phyloP scores from a whole-genome alignment of 2,888 invertebrate species.

The Lottia gigantea region DNA sequence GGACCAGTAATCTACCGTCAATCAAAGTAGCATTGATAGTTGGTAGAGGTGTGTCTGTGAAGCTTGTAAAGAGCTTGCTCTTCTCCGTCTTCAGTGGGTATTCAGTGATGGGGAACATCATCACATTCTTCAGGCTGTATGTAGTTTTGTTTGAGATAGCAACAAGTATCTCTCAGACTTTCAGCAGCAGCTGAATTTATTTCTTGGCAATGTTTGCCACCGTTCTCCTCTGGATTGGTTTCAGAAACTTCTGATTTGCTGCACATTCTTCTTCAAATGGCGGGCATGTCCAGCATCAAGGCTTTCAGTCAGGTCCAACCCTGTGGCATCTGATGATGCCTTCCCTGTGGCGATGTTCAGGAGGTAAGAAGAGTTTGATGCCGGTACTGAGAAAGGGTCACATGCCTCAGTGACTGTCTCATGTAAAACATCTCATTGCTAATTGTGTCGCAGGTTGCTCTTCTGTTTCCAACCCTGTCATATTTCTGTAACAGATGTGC shows the following conservation, averaged over 20 bases:
- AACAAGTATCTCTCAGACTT: background rate
- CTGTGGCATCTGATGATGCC: background rate
- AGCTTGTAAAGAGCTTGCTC: slow-evolving; percentile 10
- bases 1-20: slow-evolving; percentile 24
- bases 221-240: background rate
- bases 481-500: no score
- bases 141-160: background rate
- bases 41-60: slow-evolving; percentile 6
- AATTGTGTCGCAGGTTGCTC: background rate
- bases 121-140: background rate
- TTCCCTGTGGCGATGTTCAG: background rate
- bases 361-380: background rate
- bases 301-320: background rate
- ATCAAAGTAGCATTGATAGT: slow-evolving; percentile 23
- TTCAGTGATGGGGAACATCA: background rate
- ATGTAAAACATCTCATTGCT: no score
- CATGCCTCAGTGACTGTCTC: background rate
- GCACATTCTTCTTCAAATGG: background rate
- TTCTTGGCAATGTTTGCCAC: no score
- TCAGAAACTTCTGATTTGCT: background rate
- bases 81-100: slow-evolving; percentile 24
- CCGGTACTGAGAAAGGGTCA: background rate
- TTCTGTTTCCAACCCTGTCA: slow-evolving; percentile 10
- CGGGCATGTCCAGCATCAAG: no score
- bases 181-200: background rate